Percentiles rank a stretch among this genome's conserved stretches.
These are phyloP conservation scores for Pelvicachromis taeniatus DNA, from an alignment of 2,113 vertebrate genomes.

Conservation along the genomic window DNA sequence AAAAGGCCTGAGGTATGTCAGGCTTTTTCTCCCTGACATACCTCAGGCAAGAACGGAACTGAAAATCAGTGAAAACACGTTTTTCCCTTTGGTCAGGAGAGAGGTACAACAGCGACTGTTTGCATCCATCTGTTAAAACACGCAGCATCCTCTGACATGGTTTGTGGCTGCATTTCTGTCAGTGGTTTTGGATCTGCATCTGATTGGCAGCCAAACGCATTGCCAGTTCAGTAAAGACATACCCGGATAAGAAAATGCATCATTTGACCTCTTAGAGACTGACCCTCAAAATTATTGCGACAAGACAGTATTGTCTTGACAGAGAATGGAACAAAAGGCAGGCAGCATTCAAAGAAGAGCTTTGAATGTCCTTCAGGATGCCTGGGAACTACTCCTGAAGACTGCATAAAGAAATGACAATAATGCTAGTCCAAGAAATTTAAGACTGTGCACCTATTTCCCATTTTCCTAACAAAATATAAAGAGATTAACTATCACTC, in stretches of 20 bases:
- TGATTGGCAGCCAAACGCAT: not conserved
- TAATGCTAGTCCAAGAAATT: not conserved
- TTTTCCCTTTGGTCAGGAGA: not conserved
- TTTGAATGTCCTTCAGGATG: not conserved
- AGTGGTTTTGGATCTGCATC: not conserved
- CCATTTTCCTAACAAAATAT: not conserved
- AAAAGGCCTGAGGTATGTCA: not conserved
- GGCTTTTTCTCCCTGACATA: not conserved
- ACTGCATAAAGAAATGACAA: not conserved
- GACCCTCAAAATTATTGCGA: not conserved
- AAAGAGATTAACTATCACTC: not conserved
- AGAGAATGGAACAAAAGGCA: not conserved
- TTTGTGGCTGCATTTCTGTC: accelerated
- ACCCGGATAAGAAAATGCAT: not conserved
- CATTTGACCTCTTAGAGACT: not conserved
- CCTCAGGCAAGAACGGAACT: not conserved
- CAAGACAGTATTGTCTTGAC: not conserved
- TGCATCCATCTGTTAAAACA: not conserved
- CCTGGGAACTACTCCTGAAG: not conserved
- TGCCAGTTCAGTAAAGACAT: not conserved
- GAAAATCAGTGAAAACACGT: not conserved
- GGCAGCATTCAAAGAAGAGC: not conserved
- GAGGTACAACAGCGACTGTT: not conserved
- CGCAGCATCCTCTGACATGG: not conserved
- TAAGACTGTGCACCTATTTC: not conserved